Conservation (phyloP, 2,888 invertebrate genomes). For the Cataglyphis livida region DNA sequence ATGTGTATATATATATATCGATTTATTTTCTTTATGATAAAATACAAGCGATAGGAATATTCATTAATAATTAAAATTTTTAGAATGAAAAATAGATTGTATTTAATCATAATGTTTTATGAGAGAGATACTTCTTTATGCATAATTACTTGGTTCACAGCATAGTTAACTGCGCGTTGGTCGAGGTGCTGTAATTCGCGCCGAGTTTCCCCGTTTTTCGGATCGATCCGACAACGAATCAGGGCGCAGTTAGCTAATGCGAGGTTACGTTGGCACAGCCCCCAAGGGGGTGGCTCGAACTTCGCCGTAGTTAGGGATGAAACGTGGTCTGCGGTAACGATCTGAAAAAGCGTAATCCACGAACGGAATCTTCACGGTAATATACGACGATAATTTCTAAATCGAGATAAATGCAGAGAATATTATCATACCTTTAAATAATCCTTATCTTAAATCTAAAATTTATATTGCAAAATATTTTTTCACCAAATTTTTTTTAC, state of each 20-base stretch:
- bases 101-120: background rate
- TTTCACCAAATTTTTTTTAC: background rate
- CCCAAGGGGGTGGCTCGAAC: constrained; percentile 78
- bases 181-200: constrained; percentile 73
- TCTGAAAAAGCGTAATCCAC: constrained; percentile 40
- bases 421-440: background rate
- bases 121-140: constrained; percentile 1
- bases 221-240: constrained; percentile 82
- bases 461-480: constrained; percentile 24
- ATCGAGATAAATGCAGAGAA: constrained; percentile 14
- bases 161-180: constrained; percentile 17
- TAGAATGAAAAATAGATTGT: background rate
- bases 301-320: constrained; percentile 70
- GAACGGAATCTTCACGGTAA: constrained; percentile 41
- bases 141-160: constrained; percentile 25
- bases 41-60: background rate
- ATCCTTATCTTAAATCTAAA: background rate
- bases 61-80: background rate
- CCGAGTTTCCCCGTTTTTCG: constrained; percentile 79
- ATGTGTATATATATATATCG: no score
- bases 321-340: constrained; percentile 73
- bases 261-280: constrained; percentile 79
- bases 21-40: background rate
- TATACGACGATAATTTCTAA: constrained; percentile 29
- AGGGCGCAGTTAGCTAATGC: constrained; percentile 84